These are phyloP conservation scores for Himantopus leucocephalus DNA, from an alignment of 2,113 vertebrate species.

Conservation along the genomic window DNA sequence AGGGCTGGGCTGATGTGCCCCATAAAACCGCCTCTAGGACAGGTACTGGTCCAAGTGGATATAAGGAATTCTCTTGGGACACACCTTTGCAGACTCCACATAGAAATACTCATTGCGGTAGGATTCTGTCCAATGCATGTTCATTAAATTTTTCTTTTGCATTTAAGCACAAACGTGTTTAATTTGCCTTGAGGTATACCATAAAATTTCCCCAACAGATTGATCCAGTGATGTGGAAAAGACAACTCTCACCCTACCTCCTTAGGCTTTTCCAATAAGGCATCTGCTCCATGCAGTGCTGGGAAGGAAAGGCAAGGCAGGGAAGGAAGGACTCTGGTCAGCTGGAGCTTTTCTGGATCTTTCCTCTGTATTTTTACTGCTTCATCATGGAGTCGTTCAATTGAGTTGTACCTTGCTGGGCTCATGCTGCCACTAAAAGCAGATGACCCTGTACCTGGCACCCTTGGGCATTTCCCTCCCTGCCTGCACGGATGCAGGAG, in stretches of 20 bases:
- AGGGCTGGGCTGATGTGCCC: neutral
- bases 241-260: neutral
- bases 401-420: neutral
- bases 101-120: rapidly evolving
- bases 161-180: no score
- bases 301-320: neutral
- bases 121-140: neutral
- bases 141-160: neutral
- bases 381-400: neutral
- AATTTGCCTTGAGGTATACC: neutral
- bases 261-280: neutral
- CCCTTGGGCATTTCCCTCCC: no score
- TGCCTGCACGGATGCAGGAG: no score
- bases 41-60: no score
- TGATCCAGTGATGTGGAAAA: neutral
- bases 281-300: neutral
- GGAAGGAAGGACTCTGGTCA: neutral
- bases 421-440: neutral
- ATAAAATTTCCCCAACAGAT: neutral
- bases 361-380: neutral
- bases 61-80: no score
- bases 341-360: neutral
- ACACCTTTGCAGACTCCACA: no score
- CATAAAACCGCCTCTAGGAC: rapidly evolving
- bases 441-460: neutral